phyloP scores from a whole-genome alignment of 2,888 invertebrate species.

The Acanthococcus lagerstroemiae region DNA sequence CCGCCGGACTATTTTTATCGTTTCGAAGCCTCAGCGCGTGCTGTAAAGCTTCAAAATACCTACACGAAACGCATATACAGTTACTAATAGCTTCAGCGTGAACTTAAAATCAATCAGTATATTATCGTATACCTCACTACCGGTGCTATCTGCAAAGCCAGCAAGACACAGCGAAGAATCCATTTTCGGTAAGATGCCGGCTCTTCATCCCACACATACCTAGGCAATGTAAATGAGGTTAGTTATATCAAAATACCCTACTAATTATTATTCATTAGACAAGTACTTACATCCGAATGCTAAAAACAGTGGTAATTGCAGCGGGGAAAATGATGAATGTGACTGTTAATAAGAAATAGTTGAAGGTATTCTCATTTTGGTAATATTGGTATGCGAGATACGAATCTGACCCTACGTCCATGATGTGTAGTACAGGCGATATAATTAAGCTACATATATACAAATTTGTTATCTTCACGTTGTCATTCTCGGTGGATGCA shows the following conservation, averaged over 20 bases:
- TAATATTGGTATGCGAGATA: constrained; percentile 59
- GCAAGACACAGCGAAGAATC: constrained; percentile 51
- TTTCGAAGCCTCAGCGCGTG: constrained; percentile 57
- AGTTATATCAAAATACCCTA: not conserved
- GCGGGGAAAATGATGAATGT: constrained; percentile 63
- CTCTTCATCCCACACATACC: constrained; percentile 49
- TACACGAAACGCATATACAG: constrained; percentile 30
- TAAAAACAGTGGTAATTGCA: constrained; percentile 62
- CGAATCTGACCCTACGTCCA: constrained; percentile 59
- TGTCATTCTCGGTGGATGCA: not conserved
- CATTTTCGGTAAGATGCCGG: constrained; percentile 46
- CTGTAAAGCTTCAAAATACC: constrained; percentile 42
- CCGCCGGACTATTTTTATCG: constrained; percentile 48
- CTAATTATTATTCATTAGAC: not conserved
- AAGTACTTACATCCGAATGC: constrained; percentile 57
- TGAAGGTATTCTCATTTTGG: no score
- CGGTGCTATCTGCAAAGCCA: constrained; percentile 63
- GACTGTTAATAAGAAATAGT: constrained; percentile 60
- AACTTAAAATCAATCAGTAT: constrained; percentile 45
- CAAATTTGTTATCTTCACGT: constrained; percentile 42
- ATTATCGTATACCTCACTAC: constrained; percentile 49
- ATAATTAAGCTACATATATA: constrained; percentile 54
- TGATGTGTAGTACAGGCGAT: constrained; percentile 58
- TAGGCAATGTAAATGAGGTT: constrained; percentile 40
- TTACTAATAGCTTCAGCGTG: constrained; percentile 40